Evolutionary conservation across 2,888 invertebrate genomes (phyloP).

Genomic region (Spodoptera picta): DNA sequence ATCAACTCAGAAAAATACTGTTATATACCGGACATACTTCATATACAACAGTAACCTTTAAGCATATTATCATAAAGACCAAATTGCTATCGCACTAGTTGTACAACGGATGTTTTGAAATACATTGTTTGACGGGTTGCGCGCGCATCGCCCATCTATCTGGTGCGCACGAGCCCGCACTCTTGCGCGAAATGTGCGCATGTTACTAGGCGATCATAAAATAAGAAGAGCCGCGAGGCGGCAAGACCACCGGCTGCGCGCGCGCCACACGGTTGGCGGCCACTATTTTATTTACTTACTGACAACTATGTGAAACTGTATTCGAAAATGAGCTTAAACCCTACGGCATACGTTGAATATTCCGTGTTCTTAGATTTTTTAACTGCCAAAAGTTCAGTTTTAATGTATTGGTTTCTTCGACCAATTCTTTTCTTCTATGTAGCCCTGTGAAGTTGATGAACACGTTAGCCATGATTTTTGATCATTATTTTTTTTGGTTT

Average conservation of each 20-base stretch:
- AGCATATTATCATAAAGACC: fast-evolving
- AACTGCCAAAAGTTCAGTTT: conserved; percentile 32
- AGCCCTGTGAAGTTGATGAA: conserved; percentile 79
- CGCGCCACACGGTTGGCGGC: conserved; percentile 46
- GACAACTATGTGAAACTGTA: neutral
- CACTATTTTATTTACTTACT: conserved; percentile 23
- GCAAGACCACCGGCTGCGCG: conserved; percentile 43
- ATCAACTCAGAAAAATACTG: conserved; percentile 7
- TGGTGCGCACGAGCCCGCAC: conserved; percentile 81
- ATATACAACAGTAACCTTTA: conserved; percentile 21
- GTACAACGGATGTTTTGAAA: conserved; percentile 18
- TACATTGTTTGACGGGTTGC: conserved; percentile 43
- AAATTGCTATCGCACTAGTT: neutral
- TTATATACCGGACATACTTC: conserved; percentile 6
- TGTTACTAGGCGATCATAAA: conserved; percentile 77
- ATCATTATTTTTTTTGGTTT: conserved; percentile 63
- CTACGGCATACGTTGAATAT: neutral
- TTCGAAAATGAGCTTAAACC: conserved; percentile 27
- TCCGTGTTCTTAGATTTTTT: conserved; percentile 13
- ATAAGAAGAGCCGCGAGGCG: conserved; percentile 41
- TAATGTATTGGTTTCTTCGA: conserved; percentile 23
- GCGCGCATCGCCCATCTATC: conserved; percentile 77
- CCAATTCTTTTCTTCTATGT: conserved; percentile 66
- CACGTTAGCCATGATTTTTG: conserved; percentile 81
- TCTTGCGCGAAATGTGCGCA: conserved; percentile 88